These are phyloP conservation scores for Diadegma fenestrale DNA, from an alignment of 2,888 invertebrate genomes.

Conservation along the genomic window DNA sequence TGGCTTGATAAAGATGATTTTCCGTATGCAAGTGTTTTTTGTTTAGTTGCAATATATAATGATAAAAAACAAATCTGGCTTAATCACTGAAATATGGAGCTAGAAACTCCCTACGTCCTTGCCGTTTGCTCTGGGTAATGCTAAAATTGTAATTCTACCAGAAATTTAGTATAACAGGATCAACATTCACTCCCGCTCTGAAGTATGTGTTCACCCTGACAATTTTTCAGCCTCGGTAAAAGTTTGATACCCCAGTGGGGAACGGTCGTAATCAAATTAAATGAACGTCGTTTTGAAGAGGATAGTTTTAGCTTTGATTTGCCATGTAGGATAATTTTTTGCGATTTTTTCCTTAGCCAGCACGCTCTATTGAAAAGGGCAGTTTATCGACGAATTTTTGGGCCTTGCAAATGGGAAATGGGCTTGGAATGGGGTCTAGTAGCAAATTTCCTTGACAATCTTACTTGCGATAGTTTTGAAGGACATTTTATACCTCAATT, in stretches of 20 bases:
- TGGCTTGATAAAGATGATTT: no score
- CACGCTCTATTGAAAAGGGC: background rate
- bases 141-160: constrained; percentile 24
- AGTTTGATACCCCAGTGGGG: background rate
- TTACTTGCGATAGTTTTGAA: background rate
- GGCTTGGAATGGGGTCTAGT: background rate
- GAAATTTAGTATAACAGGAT: constrained; percentile 10
- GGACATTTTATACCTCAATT: background rate
- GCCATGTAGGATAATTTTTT: background rate
- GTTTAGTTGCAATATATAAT: no score
- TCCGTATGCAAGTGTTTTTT: no score
- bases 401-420: background rate
- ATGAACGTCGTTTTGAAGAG: background rate
- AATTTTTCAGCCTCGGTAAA: background rate
- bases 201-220: no score
- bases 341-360: background rate
- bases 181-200: background rate
- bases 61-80: no score
- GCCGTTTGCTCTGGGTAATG: constrained; percentile 30
- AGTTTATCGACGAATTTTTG: background rate
- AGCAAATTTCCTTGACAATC: background rate
- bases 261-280: background rate
- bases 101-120: constrained; percentile 30
- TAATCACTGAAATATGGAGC: constrained; percentile 10
- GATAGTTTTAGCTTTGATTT: background rate